Evolutionary conservation across 2,888 invertebrate species (phyloP), one percentile per base, ranked within the genome.

Genomic region (Pristionchus maxplancki): DNA sequence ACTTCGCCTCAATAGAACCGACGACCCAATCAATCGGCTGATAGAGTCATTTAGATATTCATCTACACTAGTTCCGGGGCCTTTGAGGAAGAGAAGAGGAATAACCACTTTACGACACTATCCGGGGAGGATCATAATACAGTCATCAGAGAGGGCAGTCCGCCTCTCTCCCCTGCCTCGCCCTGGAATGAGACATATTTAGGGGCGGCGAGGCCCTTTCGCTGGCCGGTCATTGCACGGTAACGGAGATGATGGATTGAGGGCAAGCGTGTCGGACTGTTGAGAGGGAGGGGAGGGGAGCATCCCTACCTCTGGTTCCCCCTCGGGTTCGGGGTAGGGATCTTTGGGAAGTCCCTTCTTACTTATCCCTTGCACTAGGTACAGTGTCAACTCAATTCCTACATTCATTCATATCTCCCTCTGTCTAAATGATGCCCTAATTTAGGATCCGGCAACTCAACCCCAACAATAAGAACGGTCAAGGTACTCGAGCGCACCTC

Each of bases 31-130:
- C n/a, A 78, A 44, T 78, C 28, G n/a, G n/a, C 11, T n/a, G 74
- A 78, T 20, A 40, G 24, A 24, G 24, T 78, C 78, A 67, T 67
- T 40, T 28, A 40, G 13, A 78, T 78, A 78, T 28, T 6, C 44
- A 24, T n/a, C 28, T 48, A 5, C 17, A 78, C 9, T n/a, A 20
- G 37, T 78, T 78, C 78, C 78, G 78, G 74, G 8, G 44, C 78
- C 78, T 78, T 48, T 44, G 40, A 74, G 71, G n/a, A 17, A 20
- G 74, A 40, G n/a, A 3, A 9, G 44, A n/a, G 44, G 78, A 48
- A 78, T 78, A 78, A 78, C 78, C 44, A 78, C 44, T 78, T 78
- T 78, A 78, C 78, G 78, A 78, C n/a, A n/a, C 78, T 78, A 58
- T 58, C 58, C n/a, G 44, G n/a, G 0, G 40, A 24, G 78, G 78